phyloP scores from a whole-genome alignment of 2,113 vertebrate species.

The Rhinoderma darwinii region DNA sequence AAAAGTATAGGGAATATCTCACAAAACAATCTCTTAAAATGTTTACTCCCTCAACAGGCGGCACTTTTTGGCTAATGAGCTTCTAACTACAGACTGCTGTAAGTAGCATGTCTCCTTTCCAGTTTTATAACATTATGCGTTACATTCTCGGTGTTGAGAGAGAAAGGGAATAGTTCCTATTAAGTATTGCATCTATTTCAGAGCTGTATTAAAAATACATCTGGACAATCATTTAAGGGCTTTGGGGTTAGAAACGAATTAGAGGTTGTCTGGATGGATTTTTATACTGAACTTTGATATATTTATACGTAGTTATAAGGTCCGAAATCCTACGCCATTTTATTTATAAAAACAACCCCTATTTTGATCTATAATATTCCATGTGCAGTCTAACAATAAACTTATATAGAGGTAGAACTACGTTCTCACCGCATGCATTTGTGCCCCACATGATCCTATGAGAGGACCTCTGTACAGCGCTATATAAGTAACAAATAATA shows the following conservation, averaged over 20 bases:
- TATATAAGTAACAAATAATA: too few relatives aligned
- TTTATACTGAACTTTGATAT: background rate
- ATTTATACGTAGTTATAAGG: background rate
- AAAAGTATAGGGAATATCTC: too few relatives aligned
- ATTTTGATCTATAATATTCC: background rate
- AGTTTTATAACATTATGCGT: too few relatives aligned
- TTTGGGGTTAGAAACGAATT: background rate
- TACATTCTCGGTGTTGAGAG: background rate
- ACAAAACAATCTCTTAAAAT: too few relatives aligned
- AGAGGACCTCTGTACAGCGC: too few relatives aligned
- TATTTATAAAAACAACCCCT: background rate
- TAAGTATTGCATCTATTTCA: too few relatives aligned
- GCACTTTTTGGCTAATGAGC: background rate
- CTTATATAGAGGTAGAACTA: background rate
- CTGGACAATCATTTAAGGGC: background rate
- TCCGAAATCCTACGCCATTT: background rate
- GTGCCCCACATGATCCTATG: background rate
- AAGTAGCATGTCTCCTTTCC: background rate
- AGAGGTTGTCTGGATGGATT: background rate
- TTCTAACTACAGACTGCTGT: background rate
- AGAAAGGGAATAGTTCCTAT: background rate
- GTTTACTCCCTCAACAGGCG: too few relatives aligned
- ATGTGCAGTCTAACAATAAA: background rate
- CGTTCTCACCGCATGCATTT: background rate
- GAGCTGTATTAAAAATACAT: background rate